Evolutionary conservation across 2,797 vertebrate genomes (phyloP).

Genomic region (Chrysocyon brachyurus): DNA sequence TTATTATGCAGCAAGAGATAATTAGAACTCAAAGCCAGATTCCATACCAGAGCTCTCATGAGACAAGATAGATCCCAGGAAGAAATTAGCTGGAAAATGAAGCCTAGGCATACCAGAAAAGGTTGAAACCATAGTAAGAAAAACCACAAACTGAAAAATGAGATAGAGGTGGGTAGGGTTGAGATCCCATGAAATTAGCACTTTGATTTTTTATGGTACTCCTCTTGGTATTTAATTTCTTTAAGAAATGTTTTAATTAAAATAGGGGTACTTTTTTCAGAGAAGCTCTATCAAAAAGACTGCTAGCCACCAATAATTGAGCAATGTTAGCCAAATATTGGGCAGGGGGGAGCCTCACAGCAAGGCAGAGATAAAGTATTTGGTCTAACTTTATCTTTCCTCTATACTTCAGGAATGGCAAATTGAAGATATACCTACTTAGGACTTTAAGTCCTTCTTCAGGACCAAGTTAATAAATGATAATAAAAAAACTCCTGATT

Average conservation of each 20-base stretch:
- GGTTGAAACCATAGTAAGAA: background rate
- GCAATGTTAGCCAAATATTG: background rate
- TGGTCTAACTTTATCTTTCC: conserved; percentile 45
- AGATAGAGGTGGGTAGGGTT: background rate
- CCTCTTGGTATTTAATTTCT: background rate
- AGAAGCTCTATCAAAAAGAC: background rate
- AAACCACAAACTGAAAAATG: background rate
- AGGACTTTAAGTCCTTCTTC: conserved; percentile 61
- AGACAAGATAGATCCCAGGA: background rate
- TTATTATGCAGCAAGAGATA: background rate
- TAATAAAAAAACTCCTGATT: conserved; percentile 74
- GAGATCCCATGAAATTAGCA: background rate
- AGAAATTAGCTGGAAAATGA: background rate
- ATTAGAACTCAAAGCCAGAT: background rate
- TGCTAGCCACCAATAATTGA: background rate
- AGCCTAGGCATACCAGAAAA: background rate
- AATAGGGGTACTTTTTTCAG: background rate
- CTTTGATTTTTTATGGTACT: background rate
- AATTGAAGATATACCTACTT: conserved; percentile 44
- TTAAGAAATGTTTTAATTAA: background rate
- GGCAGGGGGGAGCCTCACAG: background rate
- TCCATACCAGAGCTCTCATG: background rate
- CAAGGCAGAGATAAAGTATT: background rate
- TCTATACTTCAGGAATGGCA: conserved; percentile 44
- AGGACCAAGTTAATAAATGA: conserved; percentile 69